Evolutionary conservation across 1,140 invertebrate species (phyloP).

Genomic region (Magallana angulata): DNA sequence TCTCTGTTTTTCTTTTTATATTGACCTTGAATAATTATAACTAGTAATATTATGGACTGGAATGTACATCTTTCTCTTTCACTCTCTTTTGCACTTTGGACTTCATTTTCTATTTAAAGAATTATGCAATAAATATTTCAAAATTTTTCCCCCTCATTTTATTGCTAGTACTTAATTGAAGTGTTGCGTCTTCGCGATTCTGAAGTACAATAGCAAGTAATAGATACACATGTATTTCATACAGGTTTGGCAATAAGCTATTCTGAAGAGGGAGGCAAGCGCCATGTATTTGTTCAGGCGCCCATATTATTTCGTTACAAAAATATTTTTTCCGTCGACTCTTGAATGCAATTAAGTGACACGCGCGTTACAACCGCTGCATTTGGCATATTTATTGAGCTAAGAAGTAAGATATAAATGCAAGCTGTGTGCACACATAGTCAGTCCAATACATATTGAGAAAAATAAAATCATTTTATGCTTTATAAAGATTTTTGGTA

Average conservation of each 20-base stretch:
- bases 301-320: slow-evolving; percentile 25
- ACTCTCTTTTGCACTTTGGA: background rate
- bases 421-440: no score
- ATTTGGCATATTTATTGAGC: slow-evolving; percentile 28
- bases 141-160: background rate
- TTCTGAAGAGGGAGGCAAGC: slow-evolving; percentile 29
- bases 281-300: background rate
- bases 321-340: slow-evolving; percentile 25
- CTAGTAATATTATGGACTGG: no score
- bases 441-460: no score
- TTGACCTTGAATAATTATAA: no score
- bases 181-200: background rate
- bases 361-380: background rate
- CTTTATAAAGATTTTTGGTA: no score
- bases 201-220: slow-evolving; percentile 13
- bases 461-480: no score
- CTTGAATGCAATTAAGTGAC: slow-evolving; percentile 6
- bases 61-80: no score
- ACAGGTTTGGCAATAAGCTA: background rate
- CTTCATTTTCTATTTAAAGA: background rate
- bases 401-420: background rate
- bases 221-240: slow-evolving; percentile 28
- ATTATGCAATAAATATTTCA: slow-evolving; percentile 29
- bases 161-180: background rate
- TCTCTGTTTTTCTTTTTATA: no score